Evolutionary conservation across 2,797 vertebrate species (phyloP).

Genomic region (Harpagifer antarcticus): DNA sequence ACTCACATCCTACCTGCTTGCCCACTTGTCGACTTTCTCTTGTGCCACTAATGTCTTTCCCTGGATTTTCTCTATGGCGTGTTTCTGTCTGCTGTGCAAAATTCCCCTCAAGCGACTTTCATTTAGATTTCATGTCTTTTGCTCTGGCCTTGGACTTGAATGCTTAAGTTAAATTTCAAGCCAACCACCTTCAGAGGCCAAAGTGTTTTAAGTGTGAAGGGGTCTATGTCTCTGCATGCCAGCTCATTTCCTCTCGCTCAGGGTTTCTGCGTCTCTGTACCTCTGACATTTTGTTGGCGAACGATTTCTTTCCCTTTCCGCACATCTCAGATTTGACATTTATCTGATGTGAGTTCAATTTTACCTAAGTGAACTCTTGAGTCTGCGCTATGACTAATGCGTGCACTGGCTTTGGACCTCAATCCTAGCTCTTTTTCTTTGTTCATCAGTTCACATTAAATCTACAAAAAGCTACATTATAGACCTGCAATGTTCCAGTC

Average conservation of each 20-base stretch:
- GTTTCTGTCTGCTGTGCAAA: slow-evolving; percentile 20
- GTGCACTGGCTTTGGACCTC: slow-evolving; percentile 24
- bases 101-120: slow-evolving; percentile 15
- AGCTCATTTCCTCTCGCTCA: slow-evolving; percentile 49
- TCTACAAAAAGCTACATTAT: slow-evolving; percentile 23
- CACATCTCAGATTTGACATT: slow-evolving; percentile 28
- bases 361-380: slow-evolving; percentile 20
- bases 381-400: slow-evolving; percentile 6
- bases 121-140: slow-evolving; percentile 33
- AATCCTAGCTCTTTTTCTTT: slow-evolving; percentile 17
- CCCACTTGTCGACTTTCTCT: not conserved
- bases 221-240: slow-evolving; percentile 19
- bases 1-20: not conserved
- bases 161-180: slow-evolving; percentile 31
- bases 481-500: slow-evolving; percentile 9
- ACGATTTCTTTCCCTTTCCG: slow-evolving; percentile 16
- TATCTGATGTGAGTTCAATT: slow-evolving; percentile 24
- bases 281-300: slow-evolving; percentile 18
- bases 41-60: not conserved
- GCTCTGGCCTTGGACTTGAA: slow-evolving; percentile 20
- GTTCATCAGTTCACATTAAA: slow-evolving; percentile 14
- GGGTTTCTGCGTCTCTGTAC: slow-evolving; percentile 21
- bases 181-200: slow-evolving; percentile 33
- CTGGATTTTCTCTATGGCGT: not conserved
- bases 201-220: slow-evolving; percentile 34